These are phyloP conservation scores for Dynastes grantii DNA, from an alignment of 2,888 invertebrate genomes.

Conservation along the genomic window DNA sequence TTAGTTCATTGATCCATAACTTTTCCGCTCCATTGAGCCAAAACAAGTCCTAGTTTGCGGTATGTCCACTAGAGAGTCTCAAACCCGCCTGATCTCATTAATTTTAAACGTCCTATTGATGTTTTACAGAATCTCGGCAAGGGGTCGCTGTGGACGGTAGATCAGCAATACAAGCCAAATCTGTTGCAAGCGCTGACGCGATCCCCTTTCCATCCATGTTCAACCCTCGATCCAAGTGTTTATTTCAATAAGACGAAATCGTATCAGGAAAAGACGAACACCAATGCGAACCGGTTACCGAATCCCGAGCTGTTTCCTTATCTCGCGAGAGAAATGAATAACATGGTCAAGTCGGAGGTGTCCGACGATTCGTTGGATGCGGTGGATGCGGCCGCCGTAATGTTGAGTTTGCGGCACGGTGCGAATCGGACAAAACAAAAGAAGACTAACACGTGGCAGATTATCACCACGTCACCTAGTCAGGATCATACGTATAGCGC, in stretches of 20 bases:
- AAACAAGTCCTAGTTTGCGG: too few species aligned
- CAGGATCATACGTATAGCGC: conserved; percentile 95
- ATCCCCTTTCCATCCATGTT: conserved; percentile 85
- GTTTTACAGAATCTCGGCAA: conserved; percentile 87
- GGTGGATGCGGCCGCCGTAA: conserved; percentile 88
- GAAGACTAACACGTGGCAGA: conserved; percentile 70
- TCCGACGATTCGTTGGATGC: conserved; percentile 79
- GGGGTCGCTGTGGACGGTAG: conserved; percentile 97
- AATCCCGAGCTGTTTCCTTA: conserved; percentile 89
- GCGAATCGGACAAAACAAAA: conserved; percentile 67
- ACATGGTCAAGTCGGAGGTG: conserved; percentile 60
- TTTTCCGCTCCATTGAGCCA: too few species aligned
- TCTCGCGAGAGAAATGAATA: conserved; percentile 73
- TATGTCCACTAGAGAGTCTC: too few species aligned
- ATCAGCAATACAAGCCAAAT: conserved; percentile 92
- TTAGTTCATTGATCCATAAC: too few species aligned
- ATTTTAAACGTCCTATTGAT: neutral
- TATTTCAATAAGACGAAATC: conserved; percentile 62
- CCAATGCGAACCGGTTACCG: conserved; percentile 71
- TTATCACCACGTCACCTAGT: conserved; percentile 90
- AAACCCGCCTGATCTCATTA: too few species aligned
- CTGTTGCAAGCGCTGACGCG: conserved; percentile 90
- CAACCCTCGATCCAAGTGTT: conserved; percentile 73
- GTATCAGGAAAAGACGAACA: conserved; percentile 52
- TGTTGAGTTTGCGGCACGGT: conserved; percentile 91